Percentiles rank a stretch among this genome's conserved stretches.
Conservation (phyloP, 2,113 vertebrate species). For the Sander vitreus region DNA sequence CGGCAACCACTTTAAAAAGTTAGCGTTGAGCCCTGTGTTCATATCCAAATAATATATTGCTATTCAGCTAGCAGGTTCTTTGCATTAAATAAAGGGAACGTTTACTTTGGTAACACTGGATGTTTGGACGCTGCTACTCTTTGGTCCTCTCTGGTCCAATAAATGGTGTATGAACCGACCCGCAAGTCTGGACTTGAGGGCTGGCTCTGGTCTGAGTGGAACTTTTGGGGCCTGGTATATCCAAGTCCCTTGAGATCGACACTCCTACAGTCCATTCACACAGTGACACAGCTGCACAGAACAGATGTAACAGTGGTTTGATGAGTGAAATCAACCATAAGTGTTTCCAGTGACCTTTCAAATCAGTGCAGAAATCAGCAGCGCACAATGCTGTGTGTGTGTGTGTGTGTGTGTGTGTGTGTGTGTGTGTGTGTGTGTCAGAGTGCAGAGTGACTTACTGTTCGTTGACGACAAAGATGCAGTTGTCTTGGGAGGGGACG, state of each 20-base stretch:
- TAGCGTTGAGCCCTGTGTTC: not conserved
- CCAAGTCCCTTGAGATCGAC: not conserved
- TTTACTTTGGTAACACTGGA: not conserved
- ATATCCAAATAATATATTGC: not conserved
- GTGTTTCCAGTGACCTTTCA: slow-evolving; percentile 2
- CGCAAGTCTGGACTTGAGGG: no score
- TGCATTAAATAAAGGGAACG: not conserved
- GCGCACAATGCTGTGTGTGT: not conserved
- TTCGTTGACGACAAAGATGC: slow-evolving; percentile 98
- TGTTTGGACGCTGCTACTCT: no score
- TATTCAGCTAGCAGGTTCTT: not conserved
- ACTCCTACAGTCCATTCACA: not conserved
- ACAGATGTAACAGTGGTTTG: not conserved
- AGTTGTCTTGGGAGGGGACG: slow-evolving; percentile 96
- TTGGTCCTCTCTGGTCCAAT: not conserved
- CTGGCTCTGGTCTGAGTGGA: no score
- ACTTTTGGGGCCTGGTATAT: not conserved
- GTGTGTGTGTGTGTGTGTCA: slow-evolving; percentile 1
- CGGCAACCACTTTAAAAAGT: no score
- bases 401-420: not conserved
- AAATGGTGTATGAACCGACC: not conserved
- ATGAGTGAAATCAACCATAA: not conserved
- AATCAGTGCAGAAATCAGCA: not conserved
- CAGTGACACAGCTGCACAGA: not conserved
- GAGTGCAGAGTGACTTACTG: slow-evolving; percentile 89